These are phyloP conservation scores for Philantomba maxwellii DNA, from an alignment of 2,113 vertebrate genomes.

Conservation along the genomic window DNA sequence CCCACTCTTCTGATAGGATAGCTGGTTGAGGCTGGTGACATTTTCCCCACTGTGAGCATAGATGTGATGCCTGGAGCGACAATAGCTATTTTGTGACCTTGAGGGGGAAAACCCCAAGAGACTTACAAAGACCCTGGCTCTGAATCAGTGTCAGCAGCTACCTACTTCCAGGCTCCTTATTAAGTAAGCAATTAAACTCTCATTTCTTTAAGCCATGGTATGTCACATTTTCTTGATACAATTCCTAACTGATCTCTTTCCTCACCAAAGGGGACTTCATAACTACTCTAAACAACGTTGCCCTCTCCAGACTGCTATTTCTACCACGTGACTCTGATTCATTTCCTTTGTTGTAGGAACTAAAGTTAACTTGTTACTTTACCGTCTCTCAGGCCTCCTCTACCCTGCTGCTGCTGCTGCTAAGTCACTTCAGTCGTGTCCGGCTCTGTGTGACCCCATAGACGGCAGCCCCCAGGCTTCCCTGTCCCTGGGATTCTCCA, in stretches of 20 bases:
- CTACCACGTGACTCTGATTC: background rate
- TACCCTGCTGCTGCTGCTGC: too few species aligned
- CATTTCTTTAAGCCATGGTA: background rate
- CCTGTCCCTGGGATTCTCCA: too few species aligned
- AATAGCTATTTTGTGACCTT: background rate
- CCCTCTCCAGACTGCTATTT: background rate
- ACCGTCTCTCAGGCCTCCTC: background rate
- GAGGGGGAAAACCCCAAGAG: background rate
- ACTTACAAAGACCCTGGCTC: background rate
- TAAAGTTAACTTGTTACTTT: background rate
- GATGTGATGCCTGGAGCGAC: background rate
- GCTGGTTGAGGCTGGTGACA: background rate
- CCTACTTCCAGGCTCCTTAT: background rate
- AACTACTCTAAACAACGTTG: accelerated
- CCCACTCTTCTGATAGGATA: background rate
- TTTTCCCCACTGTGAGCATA: background rate
- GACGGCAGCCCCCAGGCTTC: too few species aligned
- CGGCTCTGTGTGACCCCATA: too few species aligned
- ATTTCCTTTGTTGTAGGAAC: background rate
- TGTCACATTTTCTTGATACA: background rate
- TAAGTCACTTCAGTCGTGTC: too few species aligned
- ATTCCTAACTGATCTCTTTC: background rate
- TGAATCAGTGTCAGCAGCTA: background rate
- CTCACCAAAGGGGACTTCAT: background rate
- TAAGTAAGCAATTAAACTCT: background rate